These are phyloP conservation scores for Lycophotia porphyrea DNA, from an alignment of 2,888 invertebrate species.

Conservation along the genomic window DNA sequence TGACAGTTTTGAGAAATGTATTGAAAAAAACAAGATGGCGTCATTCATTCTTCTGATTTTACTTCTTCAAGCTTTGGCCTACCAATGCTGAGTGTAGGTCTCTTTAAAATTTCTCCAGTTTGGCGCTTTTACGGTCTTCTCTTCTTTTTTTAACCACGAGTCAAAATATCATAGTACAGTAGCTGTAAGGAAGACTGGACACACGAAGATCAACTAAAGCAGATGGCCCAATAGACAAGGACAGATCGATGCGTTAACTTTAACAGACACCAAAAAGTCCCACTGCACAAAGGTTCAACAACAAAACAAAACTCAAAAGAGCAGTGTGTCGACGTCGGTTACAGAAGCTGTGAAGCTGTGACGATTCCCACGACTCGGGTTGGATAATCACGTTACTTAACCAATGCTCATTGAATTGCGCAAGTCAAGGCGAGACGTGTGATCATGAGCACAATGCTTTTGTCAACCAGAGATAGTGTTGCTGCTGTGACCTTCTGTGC, in stretches of 20 bases:
- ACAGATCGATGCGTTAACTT: neutral
- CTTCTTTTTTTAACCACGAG: neutral
- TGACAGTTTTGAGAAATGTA: neutral
- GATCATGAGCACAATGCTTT: constrained; percentile 76
- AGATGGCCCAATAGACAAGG: neutral
- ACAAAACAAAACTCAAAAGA: constrained; percentile 51
- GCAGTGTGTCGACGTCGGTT: constrained; percentile 58
- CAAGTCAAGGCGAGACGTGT: constrained; percentile 76
- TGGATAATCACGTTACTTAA: constrained; percentile 88
- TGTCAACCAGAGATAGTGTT: constrained; percentile 66
- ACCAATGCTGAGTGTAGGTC: neutral
- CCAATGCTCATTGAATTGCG: constrained; percentile 82
- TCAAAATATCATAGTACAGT: neutral
- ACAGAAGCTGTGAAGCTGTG: constrained; percentile 70
- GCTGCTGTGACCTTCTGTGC: constrained; percentile 59
- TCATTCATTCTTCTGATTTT: neutral
- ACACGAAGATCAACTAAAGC: neutral
- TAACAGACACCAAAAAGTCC: constrained; percentile 26
- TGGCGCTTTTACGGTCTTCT: neutral
- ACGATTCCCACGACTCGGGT: constrained; percentile 84
- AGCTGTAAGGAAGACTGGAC: neutral
- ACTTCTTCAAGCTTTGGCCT: neutral
- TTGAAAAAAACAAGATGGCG: neutral
- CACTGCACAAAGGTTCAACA: constrained; percentile 44
- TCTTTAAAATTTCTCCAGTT: neutral